These are phyloP conservation scores for Dolichoris vasculosae DNA, from an alignment of 1,140 invertebrate species.

Conservation along the genomic window DNA sequence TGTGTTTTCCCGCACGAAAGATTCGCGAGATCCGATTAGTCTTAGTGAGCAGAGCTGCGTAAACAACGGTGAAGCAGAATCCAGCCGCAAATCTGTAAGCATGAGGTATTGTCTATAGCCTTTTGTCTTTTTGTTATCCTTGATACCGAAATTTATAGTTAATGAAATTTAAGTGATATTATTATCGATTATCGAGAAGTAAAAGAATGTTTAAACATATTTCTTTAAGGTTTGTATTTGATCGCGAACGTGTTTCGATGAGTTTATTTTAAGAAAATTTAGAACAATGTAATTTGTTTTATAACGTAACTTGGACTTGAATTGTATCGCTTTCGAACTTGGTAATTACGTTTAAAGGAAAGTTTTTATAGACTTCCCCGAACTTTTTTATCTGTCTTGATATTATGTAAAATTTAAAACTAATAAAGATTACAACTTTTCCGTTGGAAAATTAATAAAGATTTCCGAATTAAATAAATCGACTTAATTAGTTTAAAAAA, in stretches of 20 bases:
- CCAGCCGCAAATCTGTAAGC: conserved; percentile 86
- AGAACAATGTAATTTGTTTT: too few relatives aligned
- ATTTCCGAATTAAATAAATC: background rate
- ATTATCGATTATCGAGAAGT: too few relatives aligned
- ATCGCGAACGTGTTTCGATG: too few relatives aligned
- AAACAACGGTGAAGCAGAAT: conserved; percentile 93
- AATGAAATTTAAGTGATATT: background rate
- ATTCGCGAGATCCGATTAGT: conserved; percentile 94
- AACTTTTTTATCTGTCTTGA: background rate
- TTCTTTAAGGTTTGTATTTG: too few relatives aligned
- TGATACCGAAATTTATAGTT: background rate
- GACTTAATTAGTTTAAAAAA: background rate
- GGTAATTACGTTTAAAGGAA: too few relatives aligned
- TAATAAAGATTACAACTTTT: background rate
- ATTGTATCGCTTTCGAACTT: background rate
- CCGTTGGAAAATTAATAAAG: background rate
- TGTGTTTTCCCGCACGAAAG: conserved; percentile 91
- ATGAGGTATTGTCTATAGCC: background rate
- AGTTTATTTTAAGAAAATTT: too few relatives aligned
- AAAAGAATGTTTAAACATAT: too few relatives aligned
- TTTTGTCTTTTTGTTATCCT: background rate
- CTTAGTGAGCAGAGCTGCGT: conserved; percentile 92
- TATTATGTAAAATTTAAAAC: background rate
- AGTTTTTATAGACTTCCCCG: too few relatives aligned
- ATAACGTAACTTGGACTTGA: too few relatives aligned